Evolutionary conservation across 2,797 vertebrate species (phyloP), one percentile per base, ranked within the genome.

Genomic region (Valencia hispanica): DNA sequence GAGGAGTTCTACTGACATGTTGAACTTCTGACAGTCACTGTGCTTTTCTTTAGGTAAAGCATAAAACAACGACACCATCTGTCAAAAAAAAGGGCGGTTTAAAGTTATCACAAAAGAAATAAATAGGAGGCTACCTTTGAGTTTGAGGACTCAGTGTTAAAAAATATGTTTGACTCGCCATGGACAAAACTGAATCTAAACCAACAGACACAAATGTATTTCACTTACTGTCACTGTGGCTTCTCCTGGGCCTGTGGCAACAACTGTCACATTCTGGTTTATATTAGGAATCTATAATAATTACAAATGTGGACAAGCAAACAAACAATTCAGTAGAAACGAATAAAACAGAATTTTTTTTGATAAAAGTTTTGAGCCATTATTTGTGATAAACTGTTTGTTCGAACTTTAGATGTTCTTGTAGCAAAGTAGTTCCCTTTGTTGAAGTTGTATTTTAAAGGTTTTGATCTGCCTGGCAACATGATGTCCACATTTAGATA

Each of bases 51-150:
- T 91, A 8, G 92, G 77, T 30, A 94, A 86, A 86, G 95, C 94
- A 0, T 97, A 94, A 88, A 96, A 97, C 57, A 95, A 0, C 0
- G 96, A 96, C 73, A 95, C 90, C 75, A 97, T 90, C 95, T 96
- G 81, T 53, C 45, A 77, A 50, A 14, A 79, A 12, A 77, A 51
- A 55, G 32, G 2, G 5, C 6, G 48, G 5, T 0, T 34, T n/a
- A 32, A 20, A 39, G 36, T 74, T 30, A 20, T 18, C 41, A 53
- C 11, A 12, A 9, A 12, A 53, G n/a, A 53, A n/a, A n/a, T 12
- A n/a, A 53, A 53, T 5, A 53, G 25, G 25, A 53, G 18, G 22
- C 22, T 20, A 22, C 3, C 25, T 22, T 53, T 55, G 4, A n/a
- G 11, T 14, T 15, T 47, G 45, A 14, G 11, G n/a, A 5, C 12